Percentiles rank a stretch among this genome's conserved stretches.
phyloP scores from a whole-genome alignment of 2,888 invertebrate species.

The Cantharis rustica region DNA sequence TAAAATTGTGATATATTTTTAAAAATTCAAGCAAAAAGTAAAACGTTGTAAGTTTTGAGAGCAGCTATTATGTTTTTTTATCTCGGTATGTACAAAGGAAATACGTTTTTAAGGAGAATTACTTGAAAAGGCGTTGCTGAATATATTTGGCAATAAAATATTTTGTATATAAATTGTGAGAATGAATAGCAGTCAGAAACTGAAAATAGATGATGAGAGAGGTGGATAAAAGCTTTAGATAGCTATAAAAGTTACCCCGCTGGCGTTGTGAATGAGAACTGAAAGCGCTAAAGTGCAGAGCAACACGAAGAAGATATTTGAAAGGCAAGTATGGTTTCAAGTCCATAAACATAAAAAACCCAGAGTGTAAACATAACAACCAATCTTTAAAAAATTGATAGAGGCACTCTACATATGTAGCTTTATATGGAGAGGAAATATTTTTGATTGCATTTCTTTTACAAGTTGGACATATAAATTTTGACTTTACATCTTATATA shows the following conservation, averaged over 20 bases:
- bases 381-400: slow-evolving; percentile 30
- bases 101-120: slow-evolving; percentile 5
- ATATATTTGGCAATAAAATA: slow-evolving; percentile 18
- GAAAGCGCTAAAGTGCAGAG: slow-evolving; percentile 30
- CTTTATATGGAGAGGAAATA: slow-evolving; percentile 19
- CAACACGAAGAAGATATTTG: slow-evolving; percentile 30
- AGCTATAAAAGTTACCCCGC: slow-evolving; percentile 38
- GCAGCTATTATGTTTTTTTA: neutral
- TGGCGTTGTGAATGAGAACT: slow-evolving; percentile 31
- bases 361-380: slow-evolving; percentile 34
- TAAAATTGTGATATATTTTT: neutral
- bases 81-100: slow-evolving; percentile 3
- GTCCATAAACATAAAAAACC: slow-evolving; percentile 35
- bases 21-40: neutral
- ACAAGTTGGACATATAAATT: slow-evolving; percentile 6
- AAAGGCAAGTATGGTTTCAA: slow-evolving; percentile 31
- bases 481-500: slow-evolving; percentile 11
- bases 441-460: slow-evolving; percentile 18
- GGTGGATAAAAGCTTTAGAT: slow-evolving; percentile 37
- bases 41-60: neutral
- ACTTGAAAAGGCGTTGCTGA: slow-evolving; percentile 4
- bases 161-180: slow-evolving; percentile 20
- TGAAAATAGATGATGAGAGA: slow-evolving; percentile 32
- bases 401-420: slow-evolving; percentile 22
- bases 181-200: slow-evolving; percentile 28